These are phyloP conservation scores for Halcyon senegalensis DNA, from an alignment of 2,113 vertebrate genomes.

Conservation along the genomic window DNA sequence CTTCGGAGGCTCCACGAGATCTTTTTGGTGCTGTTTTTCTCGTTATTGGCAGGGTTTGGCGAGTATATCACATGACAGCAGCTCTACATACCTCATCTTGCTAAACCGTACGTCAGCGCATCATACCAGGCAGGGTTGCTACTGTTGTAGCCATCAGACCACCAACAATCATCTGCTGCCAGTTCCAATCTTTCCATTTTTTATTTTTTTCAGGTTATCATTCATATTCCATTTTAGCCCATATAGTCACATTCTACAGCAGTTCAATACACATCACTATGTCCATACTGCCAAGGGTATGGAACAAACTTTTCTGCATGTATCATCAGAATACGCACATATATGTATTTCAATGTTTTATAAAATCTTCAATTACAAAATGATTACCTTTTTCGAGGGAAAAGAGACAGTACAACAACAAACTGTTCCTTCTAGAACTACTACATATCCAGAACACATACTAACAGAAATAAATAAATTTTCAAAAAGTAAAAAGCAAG, in stretches of 20 bases:
- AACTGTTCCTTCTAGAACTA: not conserved
- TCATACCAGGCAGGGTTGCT: not conserved
- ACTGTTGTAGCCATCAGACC: not conserved
- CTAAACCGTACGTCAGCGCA: not conserved
- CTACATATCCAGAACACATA: not conserved
- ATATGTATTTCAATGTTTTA: not conserved
- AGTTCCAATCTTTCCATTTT: not conserved
- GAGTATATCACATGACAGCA: not conserved
- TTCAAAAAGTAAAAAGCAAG: not conserved
- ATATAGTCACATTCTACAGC: rapidly evolving
- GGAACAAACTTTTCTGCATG: not conserved
- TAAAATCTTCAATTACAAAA: not conserved
- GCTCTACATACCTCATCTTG: not conserved
- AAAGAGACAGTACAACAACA: not conserved
- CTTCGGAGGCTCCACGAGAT: not conserved
- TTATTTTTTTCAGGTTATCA: not conserved
- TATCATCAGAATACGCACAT: not conserved
- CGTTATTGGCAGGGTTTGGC: not conserved
- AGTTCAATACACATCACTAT: rapidly evolving
- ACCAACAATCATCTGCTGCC: not conserved
- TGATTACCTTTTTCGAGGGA: not conserved
- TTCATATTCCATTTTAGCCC: not conserved
- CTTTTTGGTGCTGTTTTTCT: not conserved
- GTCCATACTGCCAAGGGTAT: rapidly evolving
- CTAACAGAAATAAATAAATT: not conserved